phyloP scores from a whole-genome alignment of 1,140 invertebrate species.

The Lepidurus couesii region DNA sequence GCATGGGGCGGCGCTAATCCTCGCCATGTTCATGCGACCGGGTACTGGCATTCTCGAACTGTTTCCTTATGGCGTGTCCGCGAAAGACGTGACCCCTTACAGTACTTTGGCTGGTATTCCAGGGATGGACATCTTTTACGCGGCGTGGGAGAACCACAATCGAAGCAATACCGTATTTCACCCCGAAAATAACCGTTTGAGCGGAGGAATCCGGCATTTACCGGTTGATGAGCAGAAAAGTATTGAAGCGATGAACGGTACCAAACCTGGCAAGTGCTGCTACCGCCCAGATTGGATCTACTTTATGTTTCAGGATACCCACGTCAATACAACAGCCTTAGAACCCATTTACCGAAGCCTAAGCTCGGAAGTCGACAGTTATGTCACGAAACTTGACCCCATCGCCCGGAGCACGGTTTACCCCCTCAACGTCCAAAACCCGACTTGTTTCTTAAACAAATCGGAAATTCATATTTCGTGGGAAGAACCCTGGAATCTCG shows the following conservation, averaged over 20 bases:
- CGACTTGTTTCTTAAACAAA: not conserved
- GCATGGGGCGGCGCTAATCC: slow-evolving; percentile 45
- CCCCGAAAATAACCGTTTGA: not conserved
- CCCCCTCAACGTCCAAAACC: not conserved
- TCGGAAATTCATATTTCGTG: not conserved
- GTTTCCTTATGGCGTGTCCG: slow-evolving; percentile 47
- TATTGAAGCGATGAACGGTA: not conserved
- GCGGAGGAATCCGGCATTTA: not conserved
- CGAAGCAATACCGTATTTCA: slow-evolving; percentile 38
- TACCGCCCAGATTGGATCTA: not conserved
- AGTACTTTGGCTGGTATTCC: slow-evolving; percentile 44
- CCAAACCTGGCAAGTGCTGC: not conserved
- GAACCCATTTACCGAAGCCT: not conserved
- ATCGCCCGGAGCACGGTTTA: not conserved
- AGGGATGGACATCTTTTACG: slow-evolving; percentile 44
- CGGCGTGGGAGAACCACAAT: slow-evolving; percentile 46
- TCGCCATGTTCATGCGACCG: slow-evolving; percentile 42
- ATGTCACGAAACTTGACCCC: not conserved
- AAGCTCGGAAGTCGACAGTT: not conserved
- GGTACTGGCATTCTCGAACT: slow-evolving; percentile 42
- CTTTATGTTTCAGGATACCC: not conserved
- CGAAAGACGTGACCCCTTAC: slow-evolving; percentile 48
- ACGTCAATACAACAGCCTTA: not conserved
- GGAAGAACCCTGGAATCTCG: not conserved
- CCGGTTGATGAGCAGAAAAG: not conserved